phyloP scores from a whole-genome alignment of 2,113 vertebrate species.

The Scalopus aquaticus region DNA sequence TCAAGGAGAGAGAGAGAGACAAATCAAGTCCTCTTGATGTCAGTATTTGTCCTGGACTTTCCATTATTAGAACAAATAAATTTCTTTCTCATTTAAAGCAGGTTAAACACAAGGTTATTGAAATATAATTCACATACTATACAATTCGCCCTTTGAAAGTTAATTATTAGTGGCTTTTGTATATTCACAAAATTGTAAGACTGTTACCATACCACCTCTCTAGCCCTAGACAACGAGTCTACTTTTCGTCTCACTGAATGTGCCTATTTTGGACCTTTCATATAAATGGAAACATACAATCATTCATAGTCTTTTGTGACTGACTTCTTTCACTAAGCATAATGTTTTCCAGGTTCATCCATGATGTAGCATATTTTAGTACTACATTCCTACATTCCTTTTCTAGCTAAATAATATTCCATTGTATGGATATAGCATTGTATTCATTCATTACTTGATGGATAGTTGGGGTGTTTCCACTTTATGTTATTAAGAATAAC shows the following conservation, averaged over 20 bases:
- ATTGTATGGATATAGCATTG: neutral
- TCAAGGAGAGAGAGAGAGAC: neutral
- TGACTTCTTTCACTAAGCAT: neutral
- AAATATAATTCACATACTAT: neutral
- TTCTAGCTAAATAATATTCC: neutral
- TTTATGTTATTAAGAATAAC: constrained; percentile 22
- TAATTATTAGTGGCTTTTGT: neutral
- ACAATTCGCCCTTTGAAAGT: neutral
- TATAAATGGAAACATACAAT: neutral
- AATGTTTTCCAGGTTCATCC: neutral
- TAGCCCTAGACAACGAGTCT: neutral
- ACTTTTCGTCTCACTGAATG: neutral
- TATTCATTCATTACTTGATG: neutral
- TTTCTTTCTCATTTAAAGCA: neutral
- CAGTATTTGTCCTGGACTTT: neutral
- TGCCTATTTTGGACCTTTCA: neutral
- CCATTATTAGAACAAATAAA: neutral
- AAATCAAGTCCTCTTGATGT: neutral
- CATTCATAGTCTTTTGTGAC: neutral
- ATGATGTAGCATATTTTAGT: neutral
- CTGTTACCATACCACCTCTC: neutral
- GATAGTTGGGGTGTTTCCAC: neutral
- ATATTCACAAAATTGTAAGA: neutral
- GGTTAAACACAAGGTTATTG: neutral
- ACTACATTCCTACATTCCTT: neutral